Evolutionary conservation across 1,140 invertebrate species (phyloP), one percentile per base, ranked within the genome.

Genomic region (Aphaenogaster ashmeadi): DNA sequence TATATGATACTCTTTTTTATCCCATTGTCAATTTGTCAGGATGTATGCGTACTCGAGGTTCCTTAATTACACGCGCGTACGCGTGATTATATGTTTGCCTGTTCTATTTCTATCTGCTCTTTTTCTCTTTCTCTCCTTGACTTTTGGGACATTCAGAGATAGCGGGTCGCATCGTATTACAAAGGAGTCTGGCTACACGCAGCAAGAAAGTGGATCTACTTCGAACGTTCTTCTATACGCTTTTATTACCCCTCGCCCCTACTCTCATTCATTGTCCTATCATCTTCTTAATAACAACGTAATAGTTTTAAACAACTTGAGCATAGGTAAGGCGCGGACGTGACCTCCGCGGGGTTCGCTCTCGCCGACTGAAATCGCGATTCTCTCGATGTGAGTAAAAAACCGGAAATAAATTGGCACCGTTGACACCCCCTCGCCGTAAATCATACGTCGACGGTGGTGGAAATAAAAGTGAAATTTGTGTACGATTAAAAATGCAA

Each of bases 221-320:
- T 74, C 56, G 80, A 75, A 84, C 54, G 69, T 60, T 83, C 50
- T 54, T 81, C 8, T 58, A 44, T 69, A 21, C 41, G 21, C 66
- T 36, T 27, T 81, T 81, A 79, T 64, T 80, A 67, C 52, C 75
- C 56, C 78, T 38, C 86, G 60, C 56, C 69, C 86, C 71, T 80
- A 79, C 67, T 87, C 67, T 75, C 56, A 21, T 79, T 78, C 64
- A 56, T 69, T 69, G 67, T 75, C 84, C 90, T 92, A 88, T 89
- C 92, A 89, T 89, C 92, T 86, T 93, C 92, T 94, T 94, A 94
- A 93, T 93, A 94, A 95, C 93, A 94, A 95, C 94, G 88, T 94
- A 94, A 95, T 94, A 92, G 92, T 95, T 90, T 90, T 91, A 95
- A 95, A 95, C 93, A 95, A 94, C 93, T 95, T 95, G 94, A 95